Evolutionary conservation across 2,113 vertebrate genomes (phyloP), one percentile per base, ranked within the genome.

Genomic region (Apodemus sylvaticus): DNA sequence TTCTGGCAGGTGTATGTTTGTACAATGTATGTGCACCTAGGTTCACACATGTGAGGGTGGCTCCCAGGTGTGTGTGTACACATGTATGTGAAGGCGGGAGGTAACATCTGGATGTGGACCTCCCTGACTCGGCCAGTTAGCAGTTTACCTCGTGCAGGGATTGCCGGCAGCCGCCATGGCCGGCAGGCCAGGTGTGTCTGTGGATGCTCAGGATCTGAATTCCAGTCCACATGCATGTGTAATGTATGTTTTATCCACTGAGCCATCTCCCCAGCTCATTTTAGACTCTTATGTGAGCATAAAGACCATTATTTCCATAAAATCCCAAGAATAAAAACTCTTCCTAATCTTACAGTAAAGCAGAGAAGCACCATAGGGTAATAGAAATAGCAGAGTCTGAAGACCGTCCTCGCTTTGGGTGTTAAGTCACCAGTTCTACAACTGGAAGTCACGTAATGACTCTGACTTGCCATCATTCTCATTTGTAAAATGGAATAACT

Each of bases 401-500:
- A 74, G 51, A 78, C 16, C 8, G 39, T 20, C 77, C 48, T 53
- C 31, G 5, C n/a, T 83, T 94, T 60, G 2, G 29, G 34, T 45
- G 34, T 87, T 89, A 74, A 74, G 66, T 86, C 85, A 58, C 8
- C 58, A 26, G 20, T 36, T 77, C 78, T 19, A 48, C 19, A 95
- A 92, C 90, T 2, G 1, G 58, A 29, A 89, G 76, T 62, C 74
- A 88, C 17, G 45, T 58, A 79, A 60, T n/a, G 1, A 3, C 39
- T 9, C 51, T 48, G 36, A 86, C 73, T 39, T 95, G 19, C 19
- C 6, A 88, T 14, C 55, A 86, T 48, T 14, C 60, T 83, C 45
- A 64, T 87, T 66, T 76, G 19, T 87, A 90, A 97, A 88, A 64
- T 26, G 24, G 42, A 29, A 76, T 45, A 73, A 73, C 81, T 89